Evolutionary conservation across 2,797 vertebrate species (phyloP).

Genomic region (Margarornis squamiger): DNA sequence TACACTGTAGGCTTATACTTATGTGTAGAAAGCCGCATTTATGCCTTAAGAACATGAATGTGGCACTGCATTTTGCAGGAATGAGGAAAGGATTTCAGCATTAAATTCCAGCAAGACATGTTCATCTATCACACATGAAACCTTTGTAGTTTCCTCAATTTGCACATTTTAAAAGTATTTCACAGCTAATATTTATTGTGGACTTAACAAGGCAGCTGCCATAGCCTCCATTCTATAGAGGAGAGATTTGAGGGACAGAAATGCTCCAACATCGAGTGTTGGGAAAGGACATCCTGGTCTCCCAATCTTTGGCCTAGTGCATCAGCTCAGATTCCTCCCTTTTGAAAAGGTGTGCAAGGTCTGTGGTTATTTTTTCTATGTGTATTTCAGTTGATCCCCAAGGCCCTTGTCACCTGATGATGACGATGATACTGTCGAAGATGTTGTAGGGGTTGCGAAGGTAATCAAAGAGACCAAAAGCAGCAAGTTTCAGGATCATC

Average conservation of each 20-base stretch:
- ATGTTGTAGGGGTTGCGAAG: conserved; percentile 95
- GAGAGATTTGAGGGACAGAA: neutral
- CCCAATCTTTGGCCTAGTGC: neutral
- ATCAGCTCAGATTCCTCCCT: neutral
- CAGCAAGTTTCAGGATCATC: conserved; percentile 95
- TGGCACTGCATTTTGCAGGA: neutral
- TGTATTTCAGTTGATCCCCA: neutral
- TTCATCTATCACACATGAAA: neutral
- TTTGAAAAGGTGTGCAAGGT: neutral
- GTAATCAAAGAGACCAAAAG: conserved; percentile 92
- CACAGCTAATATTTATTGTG: neutral
- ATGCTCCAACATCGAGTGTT: neutral
- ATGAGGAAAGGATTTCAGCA: neutral
- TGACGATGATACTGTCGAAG: conserved; percentile 94
- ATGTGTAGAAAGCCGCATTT: neutral
- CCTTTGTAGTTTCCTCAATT: neutral
- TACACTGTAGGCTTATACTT: neutral
- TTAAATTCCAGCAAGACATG: neutral
- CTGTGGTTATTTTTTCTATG: neutral
- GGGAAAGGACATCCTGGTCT: neutral
- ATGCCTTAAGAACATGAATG: neutral
- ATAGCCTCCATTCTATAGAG: neutral
- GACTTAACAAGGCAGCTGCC: neutral
- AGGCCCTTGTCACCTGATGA: conserved; percentile 86
- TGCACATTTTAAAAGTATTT: neutral